Evolutionary conservation across 2,113 vertebrate genomes (phyloP).

Genomic region (Smithornis capensis): DNA sequence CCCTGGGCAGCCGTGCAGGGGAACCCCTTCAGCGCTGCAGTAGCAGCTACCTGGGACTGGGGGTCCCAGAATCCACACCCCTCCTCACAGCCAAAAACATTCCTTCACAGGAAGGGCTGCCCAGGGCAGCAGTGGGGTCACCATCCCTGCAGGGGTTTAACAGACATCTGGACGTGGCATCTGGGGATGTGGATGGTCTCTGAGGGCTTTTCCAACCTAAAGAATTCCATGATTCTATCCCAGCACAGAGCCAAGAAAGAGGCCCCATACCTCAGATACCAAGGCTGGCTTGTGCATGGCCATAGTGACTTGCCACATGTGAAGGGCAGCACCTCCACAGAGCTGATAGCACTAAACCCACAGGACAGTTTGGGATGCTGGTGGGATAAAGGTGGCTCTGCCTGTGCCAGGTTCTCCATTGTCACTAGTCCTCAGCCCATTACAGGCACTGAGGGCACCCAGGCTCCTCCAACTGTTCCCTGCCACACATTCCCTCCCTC

Average conservation of each 20-base stretch:
- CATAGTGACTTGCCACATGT: background rate
- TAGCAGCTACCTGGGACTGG: no score
- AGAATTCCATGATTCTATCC: background rate
- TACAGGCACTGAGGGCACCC: fast-evolving
- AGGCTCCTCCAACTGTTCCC: background rate
- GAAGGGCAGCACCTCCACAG: background rate
- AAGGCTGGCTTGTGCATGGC: no score
- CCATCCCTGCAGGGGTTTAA: background rate
- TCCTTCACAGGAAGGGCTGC: background rate
- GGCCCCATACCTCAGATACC: background rate
- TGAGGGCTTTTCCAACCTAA: background rate
- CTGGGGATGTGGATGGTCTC: background rate
- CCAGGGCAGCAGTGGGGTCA: background rate
- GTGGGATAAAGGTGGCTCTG: background rate
- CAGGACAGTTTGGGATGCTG: background rate
- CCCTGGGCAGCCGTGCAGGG: background rate
- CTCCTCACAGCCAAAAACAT: background rate
- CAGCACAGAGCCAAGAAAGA: fast-evolving
- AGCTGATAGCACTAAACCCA: fast-evolving
- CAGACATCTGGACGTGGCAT: background rate
- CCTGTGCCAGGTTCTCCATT: background rate
- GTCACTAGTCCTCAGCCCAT: background rate
- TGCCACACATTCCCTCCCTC: background rate
- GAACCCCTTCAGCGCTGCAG: background rate
- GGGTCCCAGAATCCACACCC: background rate